Base-by-base conservation (phyloP, 35 echinoderm and acorn worm genomes). In the Apostichopus californicus region DNA sequence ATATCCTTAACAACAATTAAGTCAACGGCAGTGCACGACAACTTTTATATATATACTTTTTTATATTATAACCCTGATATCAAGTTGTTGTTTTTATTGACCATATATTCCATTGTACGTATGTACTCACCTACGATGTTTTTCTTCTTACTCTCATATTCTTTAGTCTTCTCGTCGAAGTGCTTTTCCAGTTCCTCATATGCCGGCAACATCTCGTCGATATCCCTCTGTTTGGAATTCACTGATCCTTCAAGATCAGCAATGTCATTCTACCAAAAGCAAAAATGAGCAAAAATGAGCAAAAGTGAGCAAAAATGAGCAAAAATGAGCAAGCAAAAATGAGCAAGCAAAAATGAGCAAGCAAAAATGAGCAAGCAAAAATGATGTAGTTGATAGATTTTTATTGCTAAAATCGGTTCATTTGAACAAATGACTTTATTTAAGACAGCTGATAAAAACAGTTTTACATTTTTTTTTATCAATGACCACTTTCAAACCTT, bases 121-220 rank as follows among this genome's bases (percentile, higher is more conserved):
- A 46, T 46, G 34, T 46, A 96, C 95, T 96, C 83, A 99, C 97
- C 73, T 73, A 99, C 97, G 81, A 99, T 96, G 34, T 94, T 92
- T 80, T 96, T 99, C 95, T 99, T 99, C 65, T 94, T 99, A 56
- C 17, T 82, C n/a, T 96, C 91, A 79, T 92, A 99, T 61, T 96
- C 95, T 56, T 96, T 87, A 10, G 87, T 85, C 60, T 93, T 95
- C 55, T 95, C 88, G 20, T 92, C 92, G 90, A 95, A 96, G 20
- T 73, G 6, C 28, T 78, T 88, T 61, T 99, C 95, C 17, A 99
- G 89, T 79, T 94, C 90, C 58, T 99, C 93, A 90, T 90, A 99
- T 55, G 55, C 92, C 14, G 97, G 97, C 61, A 93, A 93, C 78
- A 92, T 91, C 20, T 93, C 93, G 15, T 96, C 89, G 24, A 99